phyloP scores from a whole-genome alignment of 2,113 vertebrate genomes.

The Blennius ocellaris region DNA sequence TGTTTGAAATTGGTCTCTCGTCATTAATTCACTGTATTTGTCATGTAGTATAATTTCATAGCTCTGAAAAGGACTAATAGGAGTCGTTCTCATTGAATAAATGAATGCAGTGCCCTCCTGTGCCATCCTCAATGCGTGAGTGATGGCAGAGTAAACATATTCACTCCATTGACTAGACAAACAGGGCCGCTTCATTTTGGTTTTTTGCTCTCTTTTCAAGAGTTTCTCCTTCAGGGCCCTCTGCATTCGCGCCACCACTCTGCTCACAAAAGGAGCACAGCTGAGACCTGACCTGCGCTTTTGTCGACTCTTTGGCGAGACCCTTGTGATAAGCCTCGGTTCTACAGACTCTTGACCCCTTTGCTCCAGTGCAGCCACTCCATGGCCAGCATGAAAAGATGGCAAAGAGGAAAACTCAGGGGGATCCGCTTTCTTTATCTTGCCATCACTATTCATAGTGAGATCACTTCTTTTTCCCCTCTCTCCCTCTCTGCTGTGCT shows the following conservation, averaged over 20 bases:
- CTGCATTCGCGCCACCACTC: conserved; percentile 46
- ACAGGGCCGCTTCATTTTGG: conserved; percentile 11
- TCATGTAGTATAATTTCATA: too few species aligned
- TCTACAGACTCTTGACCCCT: conserved; percentile 47
- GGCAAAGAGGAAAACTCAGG: conserved; percentile 31
- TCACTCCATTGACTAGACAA: conserved; percentile 27
- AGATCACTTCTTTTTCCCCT: background rate
- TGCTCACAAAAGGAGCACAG: conserved; percentile 22
- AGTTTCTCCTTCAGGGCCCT: conserved; percentile 41
- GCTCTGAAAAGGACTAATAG: background rate
- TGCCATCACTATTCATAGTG: conserved; percentile 18
- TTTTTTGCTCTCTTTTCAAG: conserved; percentile 35
- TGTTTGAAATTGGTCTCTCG: too few species aligned
- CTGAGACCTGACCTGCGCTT: conserved; percentile 45
- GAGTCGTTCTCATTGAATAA: background rate
- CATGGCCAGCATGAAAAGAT: conserved; percentile 33
- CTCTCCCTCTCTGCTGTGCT: background rate
- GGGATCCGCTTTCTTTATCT: conserved; percentile 16
- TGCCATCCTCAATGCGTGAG: background rate
- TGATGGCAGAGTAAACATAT: conserved; percentile 24
- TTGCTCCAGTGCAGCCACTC: conserved; percentile 38
- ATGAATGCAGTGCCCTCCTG: background rate
- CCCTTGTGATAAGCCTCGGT: conserved; percentile 46
- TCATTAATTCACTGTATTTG: too few species aligned
- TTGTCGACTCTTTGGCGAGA: conserved; percentile 20